Percentiles rank a stretch among this genome's conserved stretches.
These are phyloP conservation scores for Stichopus chloronotus DNA, from an alignment of 35 echinoderm and acorn worm genomes.

Conservation along the genomic window DNA sequence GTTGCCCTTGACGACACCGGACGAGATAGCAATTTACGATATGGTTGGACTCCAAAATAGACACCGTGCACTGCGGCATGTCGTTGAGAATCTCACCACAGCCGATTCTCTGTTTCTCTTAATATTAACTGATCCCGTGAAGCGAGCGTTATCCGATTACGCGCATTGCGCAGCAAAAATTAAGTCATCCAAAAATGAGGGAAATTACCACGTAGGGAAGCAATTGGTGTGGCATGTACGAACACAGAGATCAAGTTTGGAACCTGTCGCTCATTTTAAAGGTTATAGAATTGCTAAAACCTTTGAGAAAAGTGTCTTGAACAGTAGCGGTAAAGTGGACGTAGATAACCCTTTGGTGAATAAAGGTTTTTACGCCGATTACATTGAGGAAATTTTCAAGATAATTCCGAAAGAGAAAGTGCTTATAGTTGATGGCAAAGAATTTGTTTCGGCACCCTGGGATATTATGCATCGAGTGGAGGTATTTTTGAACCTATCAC, in stretches of 20 bases:
- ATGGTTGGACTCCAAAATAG: constrained; percentile 49
- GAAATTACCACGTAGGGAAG: neutral
- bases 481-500: neutral
- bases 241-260: neutral
- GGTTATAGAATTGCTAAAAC: constrained; percentile 44
- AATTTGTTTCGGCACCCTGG: constrained; percentile 33
- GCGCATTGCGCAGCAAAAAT: constrained; percentile 23
- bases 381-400: neutral
- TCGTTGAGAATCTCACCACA: neutral
- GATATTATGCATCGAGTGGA: constrained; percentile 6
- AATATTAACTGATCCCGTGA: constrained; percentile 40
- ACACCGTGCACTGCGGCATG: neutral
- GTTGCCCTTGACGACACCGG: constrained; percentile 14
- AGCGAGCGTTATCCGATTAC: constrained; percentile 45
- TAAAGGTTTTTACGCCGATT: constrained; percentile 28
- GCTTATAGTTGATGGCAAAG: constrained; percentile 8
- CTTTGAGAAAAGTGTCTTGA: constrained; percentile 51
- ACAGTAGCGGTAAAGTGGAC: constrained; percentile 10
- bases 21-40: constrained; percentile 12
- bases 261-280: constrained; percentile 31
- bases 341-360: constrained; percentile 1
- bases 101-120: neutral
- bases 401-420: constrained; percentile 36
- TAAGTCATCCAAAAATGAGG: neutral
- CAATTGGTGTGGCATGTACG: constrained; percentile 11